Percentiles rank a stretch among this genome's conserved stretches.
phyloP scores from a whole-genome alignment of 2,113 vertebrate species.

The Turdus rufiventris region DNA sequence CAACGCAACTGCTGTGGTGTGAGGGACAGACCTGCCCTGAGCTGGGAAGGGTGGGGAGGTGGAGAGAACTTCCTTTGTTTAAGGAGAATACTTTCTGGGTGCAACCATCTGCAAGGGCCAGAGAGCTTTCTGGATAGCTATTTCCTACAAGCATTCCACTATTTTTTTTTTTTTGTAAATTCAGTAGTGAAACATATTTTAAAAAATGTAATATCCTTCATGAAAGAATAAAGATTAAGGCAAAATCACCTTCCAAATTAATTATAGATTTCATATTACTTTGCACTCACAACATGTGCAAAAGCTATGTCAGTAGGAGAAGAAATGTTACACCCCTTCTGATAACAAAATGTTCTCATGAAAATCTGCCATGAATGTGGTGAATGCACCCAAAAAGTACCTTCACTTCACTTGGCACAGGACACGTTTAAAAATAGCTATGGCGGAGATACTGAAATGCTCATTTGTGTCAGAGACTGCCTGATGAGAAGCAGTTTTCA shows the following conservation, averaged over 20 bases:
- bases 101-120: background rate
- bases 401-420: fast-evolving
- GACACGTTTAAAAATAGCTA: background rate
- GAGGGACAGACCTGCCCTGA: background rate
- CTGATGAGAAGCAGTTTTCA: background rate
- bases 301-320: background rate
- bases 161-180: background rate
- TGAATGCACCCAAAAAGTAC: background rate
- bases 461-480: background rate
- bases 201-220: background rate
- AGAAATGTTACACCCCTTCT: background rate
- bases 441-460: background rate
- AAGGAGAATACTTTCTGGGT: background rate
- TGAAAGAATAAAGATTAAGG: background rate
- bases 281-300: background rate
- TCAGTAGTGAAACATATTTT: background rate
- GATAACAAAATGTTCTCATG: background rate
- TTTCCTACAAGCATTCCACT: background rate
- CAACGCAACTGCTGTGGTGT: background rate
- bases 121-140: background rate
- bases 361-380: background rate
- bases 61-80: background rate
- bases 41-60: background rate
- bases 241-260: background rate
- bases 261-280: background rate